These are phyloP conservation scores for Drosophila merina DNA, from an alignment of 2,888 invertebrate genomes.

Conservation along the genomic window DNA sequence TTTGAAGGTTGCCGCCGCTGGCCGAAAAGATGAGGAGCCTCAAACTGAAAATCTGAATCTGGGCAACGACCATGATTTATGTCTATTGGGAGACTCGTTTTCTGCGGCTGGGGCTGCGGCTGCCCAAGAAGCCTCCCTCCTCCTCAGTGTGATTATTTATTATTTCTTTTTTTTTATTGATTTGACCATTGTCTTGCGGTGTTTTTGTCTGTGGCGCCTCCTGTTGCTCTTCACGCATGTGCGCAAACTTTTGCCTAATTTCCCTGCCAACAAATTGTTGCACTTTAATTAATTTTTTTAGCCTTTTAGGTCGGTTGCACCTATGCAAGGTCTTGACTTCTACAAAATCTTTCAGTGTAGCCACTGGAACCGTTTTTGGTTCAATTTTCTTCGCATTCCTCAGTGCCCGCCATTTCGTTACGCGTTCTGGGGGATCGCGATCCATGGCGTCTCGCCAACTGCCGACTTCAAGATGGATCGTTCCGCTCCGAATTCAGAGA, in stretches of 20 bases:
- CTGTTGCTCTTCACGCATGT: constrained; percentile 74
- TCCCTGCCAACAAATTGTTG: constrained; percentile 1
- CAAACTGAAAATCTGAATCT: constrained; percentile 3
- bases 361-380: constrained; percentile 29
- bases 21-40: constrained; percentile 27
- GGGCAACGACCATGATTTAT: constrained; percentile 70
- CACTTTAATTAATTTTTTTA: constrained; percentile 11
- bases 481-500: constrained; percentile 19
- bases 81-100: constrained; percentile 56
- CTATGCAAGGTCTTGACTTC: neutral
- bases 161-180: constrained; percentile 52
- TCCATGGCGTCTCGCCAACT: constrained; percentile 40
- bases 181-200: constrained; percentile 54
- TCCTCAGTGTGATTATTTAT: constrained; percentile 37
- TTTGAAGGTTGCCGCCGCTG: constrained; percentile 71
- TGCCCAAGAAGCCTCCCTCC: constrained; percentile 6
- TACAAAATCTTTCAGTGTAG: constrained; percentile 6
- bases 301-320: neutral
- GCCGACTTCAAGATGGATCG: constrained; percentile 64
- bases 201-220: constrained; percentile 53
- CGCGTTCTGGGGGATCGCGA: constrained; percentile 46
- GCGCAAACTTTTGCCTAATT: constrained; percentile 39
- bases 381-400: constrained; percentile 69
- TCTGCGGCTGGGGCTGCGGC: constrained; percentile 10
- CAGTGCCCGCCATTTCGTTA: constrained; percentile 68